Conservation (phyloP, 2,113 vertebrate genomes). For the Murina feae region DNA sequence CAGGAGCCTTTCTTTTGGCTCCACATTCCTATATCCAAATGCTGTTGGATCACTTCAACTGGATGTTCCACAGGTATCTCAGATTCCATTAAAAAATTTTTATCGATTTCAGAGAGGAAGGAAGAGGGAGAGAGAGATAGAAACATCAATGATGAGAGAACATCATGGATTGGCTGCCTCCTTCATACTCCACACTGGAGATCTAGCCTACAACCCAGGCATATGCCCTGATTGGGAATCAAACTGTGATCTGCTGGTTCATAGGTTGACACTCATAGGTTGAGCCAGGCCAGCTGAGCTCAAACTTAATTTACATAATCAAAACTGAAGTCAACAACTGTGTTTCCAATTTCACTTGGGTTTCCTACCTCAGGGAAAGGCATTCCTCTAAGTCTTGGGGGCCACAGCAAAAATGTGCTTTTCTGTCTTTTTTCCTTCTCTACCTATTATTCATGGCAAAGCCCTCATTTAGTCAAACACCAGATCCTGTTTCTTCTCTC, state of each 20-base stretch:
- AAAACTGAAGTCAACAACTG: background rate
- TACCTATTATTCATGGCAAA: background rate
- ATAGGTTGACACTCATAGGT: too few relatives aligned
- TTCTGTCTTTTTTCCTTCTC: background rate
- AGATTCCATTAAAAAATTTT: background rate
- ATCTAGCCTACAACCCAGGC: too few relatives aligned
- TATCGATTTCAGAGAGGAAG: too few relatives aligned
- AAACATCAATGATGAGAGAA: too few relatives aligned
- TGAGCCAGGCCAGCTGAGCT: background rate
- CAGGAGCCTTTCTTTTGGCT: background rate
- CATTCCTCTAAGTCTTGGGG: background rate
- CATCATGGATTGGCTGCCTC: too few relatives aligned
- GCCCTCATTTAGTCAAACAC: background rate
- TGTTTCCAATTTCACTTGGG: background rate
- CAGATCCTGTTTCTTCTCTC: background rate
- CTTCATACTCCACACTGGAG: too few relatives aligned
- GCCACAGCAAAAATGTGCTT: background rate
- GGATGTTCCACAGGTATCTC: background rate
- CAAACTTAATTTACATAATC: background rate
- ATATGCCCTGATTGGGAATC: too few relatives aligned
- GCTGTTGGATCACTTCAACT: background rate
- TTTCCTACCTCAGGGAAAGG: background rate
- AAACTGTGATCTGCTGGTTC: too few relatives aligned
- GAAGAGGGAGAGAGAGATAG: too few relatives aligned
- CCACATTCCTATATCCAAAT: background rate